Conservation (phyloP, 2,797 vertebrate genomes). For the Enteromius argenteus region DNA sequence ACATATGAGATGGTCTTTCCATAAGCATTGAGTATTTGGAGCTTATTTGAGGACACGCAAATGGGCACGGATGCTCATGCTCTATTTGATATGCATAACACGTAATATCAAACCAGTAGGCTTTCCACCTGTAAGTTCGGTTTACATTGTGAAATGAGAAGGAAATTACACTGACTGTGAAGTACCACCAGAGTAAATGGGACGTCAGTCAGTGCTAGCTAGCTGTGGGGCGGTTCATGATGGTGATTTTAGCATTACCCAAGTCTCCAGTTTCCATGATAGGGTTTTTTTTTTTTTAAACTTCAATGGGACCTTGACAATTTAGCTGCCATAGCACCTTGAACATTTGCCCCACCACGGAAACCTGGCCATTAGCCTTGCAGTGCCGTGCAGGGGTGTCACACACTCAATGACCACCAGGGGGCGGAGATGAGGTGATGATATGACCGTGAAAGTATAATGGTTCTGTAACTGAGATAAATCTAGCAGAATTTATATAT, state of each 20-base stretch:
- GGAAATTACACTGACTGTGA: constrained; percentile 22
- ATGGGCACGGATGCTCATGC: constrained; percentile 34
- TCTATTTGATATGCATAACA: constrained; percentile 1
- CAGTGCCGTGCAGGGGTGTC: constrained; percentile 43
- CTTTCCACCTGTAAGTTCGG: constrained; percentile 11
- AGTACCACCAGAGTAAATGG: constrained; percentile 9
- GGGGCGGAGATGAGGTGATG: constrained; percentile 69
- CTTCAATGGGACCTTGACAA: neutral
- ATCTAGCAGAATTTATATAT: constrained; percentile 75
- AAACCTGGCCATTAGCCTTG: constrained; percentile 52
- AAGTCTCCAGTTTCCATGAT: constrained; percentile 60
- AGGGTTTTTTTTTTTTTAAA: constrained; percentile 26
- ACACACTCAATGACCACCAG: constrained; percentile 43
- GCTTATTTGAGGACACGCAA: constrained; percentile 18
- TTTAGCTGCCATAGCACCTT: constrained; percentile 1
- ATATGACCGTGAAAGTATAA: constrained; percentile 74
- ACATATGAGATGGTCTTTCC: constrained; percentile 51
- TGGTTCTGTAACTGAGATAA: constrained; percentile 64
- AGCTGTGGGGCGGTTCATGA: constrained; percentile 9
- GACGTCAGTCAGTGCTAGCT: constrained; percentile 10
- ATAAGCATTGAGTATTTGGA: constrained; percentile 8
- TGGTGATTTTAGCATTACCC: constrained; percentile 45
- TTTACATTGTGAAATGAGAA: constrained; percentile 41
- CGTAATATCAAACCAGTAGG: constrained; percentile 5
- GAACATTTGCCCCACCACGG: constrained; percentile 56